Conservation (phyloP, 2,797 vertebrate species). For the Balearica regulorum region DNA sequence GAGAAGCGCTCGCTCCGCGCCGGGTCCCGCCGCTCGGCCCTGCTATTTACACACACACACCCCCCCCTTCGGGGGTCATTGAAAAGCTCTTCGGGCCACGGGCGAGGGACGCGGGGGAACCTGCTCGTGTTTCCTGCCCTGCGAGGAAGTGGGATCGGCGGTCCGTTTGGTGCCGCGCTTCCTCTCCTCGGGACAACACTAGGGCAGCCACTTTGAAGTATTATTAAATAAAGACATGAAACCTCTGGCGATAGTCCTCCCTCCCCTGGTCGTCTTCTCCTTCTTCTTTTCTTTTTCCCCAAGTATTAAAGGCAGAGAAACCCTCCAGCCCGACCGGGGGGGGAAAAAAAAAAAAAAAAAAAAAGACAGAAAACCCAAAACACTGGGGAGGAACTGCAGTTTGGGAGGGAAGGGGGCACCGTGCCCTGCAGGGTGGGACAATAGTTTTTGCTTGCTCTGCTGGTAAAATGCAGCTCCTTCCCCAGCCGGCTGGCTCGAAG, state of each 20-base stretch:
- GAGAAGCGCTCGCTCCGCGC: neutral
- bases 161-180: neutral
- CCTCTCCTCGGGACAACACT: neutral
- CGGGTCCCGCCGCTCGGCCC: neutral
- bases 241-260: neutral
- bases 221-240: constrained; percentile 28
- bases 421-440: neutral
- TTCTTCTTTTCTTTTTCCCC: neutral
- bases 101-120: neutral
- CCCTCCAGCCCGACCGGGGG: neutral
- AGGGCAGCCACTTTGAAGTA: constrained; percentile 1
- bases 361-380: neutral
- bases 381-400: neutral
- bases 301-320: neutral
- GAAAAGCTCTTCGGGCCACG: neutral
- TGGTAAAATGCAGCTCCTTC: neutral
- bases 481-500: neutral
- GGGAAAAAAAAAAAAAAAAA: too few species aligned
- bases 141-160: neutral
- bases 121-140: neutral
- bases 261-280: neutral
- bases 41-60: too few species aligned
- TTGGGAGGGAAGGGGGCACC: neutral
- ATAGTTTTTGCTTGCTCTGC: neutral
- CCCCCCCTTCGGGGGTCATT: too few species aligned